Base-by-base conservation (phyloP, 1,140 invertebrate species). In the Gonioctena quinquepunctata region DNA sequence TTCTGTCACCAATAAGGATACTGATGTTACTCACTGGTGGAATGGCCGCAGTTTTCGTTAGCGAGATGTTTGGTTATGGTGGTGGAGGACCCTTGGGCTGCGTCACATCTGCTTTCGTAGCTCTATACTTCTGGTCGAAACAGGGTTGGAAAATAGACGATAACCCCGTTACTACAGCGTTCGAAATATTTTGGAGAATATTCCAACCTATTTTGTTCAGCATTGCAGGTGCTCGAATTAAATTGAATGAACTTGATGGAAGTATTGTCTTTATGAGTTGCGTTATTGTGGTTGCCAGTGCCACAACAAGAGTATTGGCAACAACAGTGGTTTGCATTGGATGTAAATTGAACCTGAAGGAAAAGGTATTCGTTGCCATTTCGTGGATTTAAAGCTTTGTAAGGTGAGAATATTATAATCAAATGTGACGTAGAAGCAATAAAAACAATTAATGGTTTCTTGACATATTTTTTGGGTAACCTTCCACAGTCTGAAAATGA, bases 121-220 rank as follows among this genome's bases (percentile, higher is more conserved):
- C 93, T 26, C 90, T 90, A 70, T 84, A 88, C 48, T 86, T 84
- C 74, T 94, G 93, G 93, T 87, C 89, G 26, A 87, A 90, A 66
- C 89, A 92, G 79, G 92, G 92, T 49, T 93, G 92, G 92, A 90
- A 93, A 21, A 86, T 93, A 22, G 92, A 94, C 70, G 92, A 94
- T 67, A 94, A 95, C 81, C 90, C 92, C 0, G 92, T 95, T 0
- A 90, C 90, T 0, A 92, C 91, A 1, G 90, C 93, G 8, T 94
- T 96, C 71, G 93, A 92, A 84, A 92, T 94, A 52, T 90, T 96
- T 79, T 97, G 96, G 96, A 92, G 94, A 89, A 90, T 97, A 68
- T 96, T 96, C 79, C 94, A 97, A 83, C 75, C 86, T 1, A 91
- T 97, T 75, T 86, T 98, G 1, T 98, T 98, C 83, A 90, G 90